Conservation (phyloP, 1,140 invertebrate species). For the Hylaeus volcanicus region DNA sequence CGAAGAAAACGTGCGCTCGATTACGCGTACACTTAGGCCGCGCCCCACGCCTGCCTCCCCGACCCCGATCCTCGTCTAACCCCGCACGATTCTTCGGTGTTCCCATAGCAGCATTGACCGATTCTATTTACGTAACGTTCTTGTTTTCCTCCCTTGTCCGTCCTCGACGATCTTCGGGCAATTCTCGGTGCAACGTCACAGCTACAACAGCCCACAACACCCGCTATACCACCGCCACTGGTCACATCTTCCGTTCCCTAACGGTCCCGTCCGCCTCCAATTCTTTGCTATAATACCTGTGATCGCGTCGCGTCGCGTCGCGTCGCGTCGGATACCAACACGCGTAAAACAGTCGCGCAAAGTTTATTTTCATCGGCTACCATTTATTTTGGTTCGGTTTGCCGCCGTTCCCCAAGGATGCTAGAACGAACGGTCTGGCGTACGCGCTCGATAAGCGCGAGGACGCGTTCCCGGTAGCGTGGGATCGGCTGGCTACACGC, state of each 20-base stretch:
- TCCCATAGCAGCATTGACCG: slow-evolving; percentile 79
- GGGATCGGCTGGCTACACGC: no score
- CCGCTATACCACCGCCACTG: no score
- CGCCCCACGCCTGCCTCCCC: slow-evolving; percentile 3
- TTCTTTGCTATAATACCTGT: slow-evolving; percentile 33
- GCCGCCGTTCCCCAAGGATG: slow-evolving; percentile 47
- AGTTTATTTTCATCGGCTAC: slow-evolving; percentile 70
- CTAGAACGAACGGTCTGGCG: not conserved
- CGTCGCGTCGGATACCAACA: no score
- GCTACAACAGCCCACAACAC: slow-evolving; percentile 6
- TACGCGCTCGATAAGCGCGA: not conserved
- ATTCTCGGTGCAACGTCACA: slow-evolving; percentile 29
- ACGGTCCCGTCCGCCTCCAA: slow-evolving; percentile 47
- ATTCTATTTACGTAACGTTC: slow-evolving; percentile 77
- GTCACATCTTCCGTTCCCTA: slow-evolving; percentile 6
- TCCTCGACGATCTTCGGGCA: slow-evolving; percentile 34
- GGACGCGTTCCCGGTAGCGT: not conserved
- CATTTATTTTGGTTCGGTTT: slow-evolving; percentile 67
- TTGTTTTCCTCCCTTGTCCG: slow-evolving; percentile 31
- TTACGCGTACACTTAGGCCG: not conserved
- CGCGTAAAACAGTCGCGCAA: slow-evolving; percentile 69
- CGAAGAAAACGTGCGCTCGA: not conserved
- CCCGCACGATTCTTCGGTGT: slow-evolving; percentile 62
- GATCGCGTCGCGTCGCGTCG: slow-evolving; percentile 47
- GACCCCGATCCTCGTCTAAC: not conserved